Conservation (phyloP, 2,888 invertebrate genomes). For the Agonopterix arenella region DNA sequence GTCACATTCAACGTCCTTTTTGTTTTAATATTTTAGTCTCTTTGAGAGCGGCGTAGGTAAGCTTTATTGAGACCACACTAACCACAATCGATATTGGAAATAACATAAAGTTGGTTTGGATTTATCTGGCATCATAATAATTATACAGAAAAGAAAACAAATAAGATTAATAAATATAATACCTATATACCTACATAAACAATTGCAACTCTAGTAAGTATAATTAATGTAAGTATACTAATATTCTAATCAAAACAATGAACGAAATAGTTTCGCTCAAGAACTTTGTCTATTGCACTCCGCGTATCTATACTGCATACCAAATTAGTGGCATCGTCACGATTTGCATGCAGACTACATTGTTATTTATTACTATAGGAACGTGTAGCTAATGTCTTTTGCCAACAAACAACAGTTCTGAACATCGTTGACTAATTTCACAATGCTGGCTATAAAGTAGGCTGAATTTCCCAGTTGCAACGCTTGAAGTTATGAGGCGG, state of each 20-base stretch:
- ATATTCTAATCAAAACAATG: no score
- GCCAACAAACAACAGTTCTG: conserved; percentile 4
- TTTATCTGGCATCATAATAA: no score
- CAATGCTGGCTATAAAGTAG: conserved; percentile 1
- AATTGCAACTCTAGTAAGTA: no score
- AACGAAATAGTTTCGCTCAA: no score
- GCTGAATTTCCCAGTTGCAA: conserved; percentile 4
- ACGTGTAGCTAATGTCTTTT: conserved; percentile 7
- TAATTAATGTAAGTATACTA: no score
- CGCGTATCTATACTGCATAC: conserved; percentile 7
- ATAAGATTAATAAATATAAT: no score
- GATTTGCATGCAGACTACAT: conserved; percentile 19
- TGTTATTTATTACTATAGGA: conserved; percentile 12
- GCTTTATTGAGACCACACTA: neutral
- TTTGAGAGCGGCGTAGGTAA: no score
- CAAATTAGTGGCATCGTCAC: conserved; percentile 15
- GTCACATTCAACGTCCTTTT: conserved; percentile 4
- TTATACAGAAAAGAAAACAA: no score
- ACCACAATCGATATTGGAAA: no score
- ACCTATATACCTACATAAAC: no score
- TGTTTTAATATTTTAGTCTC: conserved; percentile 2
- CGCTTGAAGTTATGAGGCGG: conserved; percentile 3
- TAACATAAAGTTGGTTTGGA: no score
- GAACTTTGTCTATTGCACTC: neutral
- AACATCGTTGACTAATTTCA: conserved; percentile 4